Base-by-base conservation (phyloP, 1,140 invertebrate genomes). In the Aphelenchoides besseyi region DNA sequence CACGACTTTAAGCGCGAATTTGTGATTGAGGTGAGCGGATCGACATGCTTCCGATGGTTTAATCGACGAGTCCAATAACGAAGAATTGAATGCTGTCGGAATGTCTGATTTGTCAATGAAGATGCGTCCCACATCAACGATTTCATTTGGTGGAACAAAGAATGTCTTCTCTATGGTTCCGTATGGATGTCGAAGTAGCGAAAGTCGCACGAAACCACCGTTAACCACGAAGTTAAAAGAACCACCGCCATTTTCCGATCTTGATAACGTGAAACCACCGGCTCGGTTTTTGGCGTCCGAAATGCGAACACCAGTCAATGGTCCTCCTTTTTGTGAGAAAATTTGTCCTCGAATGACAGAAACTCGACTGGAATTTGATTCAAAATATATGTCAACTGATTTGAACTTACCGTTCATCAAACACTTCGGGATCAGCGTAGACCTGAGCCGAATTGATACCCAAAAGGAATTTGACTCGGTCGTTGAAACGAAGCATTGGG, bases 361-460 rank as follows among this genome's bases (percentile, higher is more conserved):
- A 68, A 93, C 93, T 74, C 94, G 94, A 85, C 94, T 97, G 87
- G 79, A 86, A 85, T 81, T 70, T 41, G n/a, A 54, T 48, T 37
- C 23, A 36, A 35, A 37, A 63, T 23, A 2, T 8, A 61, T 8
- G 29, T 48, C 2, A 30, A 52, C n/a, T 29, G 18, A 3, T 12
- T 71, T n/a, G n/a, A 70, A 53, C 90, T 89, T 89, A 97, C 95
- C 92, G 97, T 88, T 95, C 92, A 87, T 97, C 96, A 87, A 97
- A 97, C 3, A 92, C 92, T 80, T 93, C 92, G 79, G 91, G 90
- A 74, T 92, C 90, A 18, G 94, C 94, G 85, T 97, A 97, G 85
- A 92, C 94, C 86, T 98, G 95, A 18, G 97, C 89, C 86, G 94
- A 95, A 83, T 93, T 93, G 85, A 96, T 93, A 86, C 97, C 94